Base-by-base conservation (phyloP, 2,113 vertebrate genomes). In the Trematocara zebra region DNA sequence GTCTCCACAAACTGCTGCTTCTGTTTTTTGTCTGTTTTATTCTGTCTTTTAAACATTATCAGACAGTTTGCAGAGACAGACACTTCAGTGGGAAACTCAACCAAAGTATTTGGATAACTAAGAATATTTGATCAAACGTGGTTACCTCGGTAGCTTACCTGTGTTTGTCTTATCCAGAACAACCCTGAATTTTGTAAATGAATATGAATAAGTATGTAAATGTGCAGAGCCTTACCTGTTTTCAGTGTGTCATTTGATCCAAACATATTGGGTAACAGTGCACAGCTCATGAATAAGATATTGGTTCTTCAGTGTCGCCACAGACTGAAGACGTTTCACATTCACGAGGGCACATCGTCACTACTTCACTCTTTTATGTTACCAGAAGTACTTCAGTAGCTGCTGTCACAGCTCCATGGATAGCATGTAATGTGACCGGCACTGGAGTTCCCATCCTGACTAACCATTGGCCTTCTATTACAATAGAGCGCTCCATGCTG, bases 271-370 rank as follows among this genome's bases (percentile, higher is more conserved):
- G 88, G 91, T 95, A 93, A 92, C 51, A 28, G 83, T 37, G 87
- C 91, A 84, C 87, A 53, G 31, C 88, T 95, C 90, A 96, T 96
- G 92, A 95, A 96, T 96, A 96, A 95, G 83, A 91, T 93, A 96
- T 96, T 90, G 83, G 89, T 87, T 86, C 51, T 94, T 88, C 86
- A 42, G 91, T 84, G 88, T 92, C 78, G 84, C 59, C 84, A 81
- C 85, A 78, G 85, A 85, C 74, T 51, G 83, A 81, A 83, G 44
- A 49, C 78, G 7, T 64, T 85, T 85, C 78, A 76, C 23, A 18
- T 85, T 37, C 35, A 80, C 42, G 80, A 79, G 35, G 42, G 33
- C 17, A n/a, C 67, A 6, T 2, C 23, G 9, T 76, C 59, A n/a
- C 11, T 5, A 40, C 54, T 74, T 56, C 40, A 54, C 31, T 33